Evolutionary conservation across 2,113 vertebrate genomes (phyloP), one percentile per base, ranked within the genome.

Genomic region (Syngnathoides biaculeatus): DNA sequence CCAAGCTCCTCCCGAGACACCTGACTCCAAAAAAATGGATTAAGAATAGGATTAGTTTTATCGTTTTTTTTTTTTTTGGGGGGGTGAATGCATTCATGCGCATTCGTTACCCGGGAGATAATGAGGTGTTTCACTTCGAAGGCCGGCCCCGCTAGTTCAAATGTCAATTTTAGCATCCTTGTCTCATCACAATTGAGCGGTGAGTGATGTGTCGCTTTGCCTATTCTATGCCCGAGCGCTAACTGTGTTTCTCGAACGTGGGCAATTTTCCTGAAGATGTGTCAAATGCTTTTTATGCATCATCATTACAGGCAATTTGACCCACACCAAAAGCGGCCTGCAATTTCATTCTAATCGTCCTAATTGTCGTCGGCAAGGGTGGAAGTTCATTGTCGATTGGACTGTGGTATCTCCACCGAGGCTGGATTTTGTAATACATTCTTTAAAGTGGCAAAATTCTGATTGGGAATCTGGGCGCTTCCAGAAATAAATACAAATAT

Each of bases 241-340:
- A 42, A 39, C 61, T 57, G 43, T 84, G 77, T 87, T 81, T 78
- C 75, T 77, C 71, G 79, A 70, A 82, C 57, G 65, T 73, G 50
- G 48, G 69, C 63, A 67, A 72, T 81, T 77, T 66, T 71, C 63
- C 65, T 69, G 67, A 69, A 59, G 69, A 80, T 65, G 75, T 84
- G 82, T 87, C 78, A 84, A 86, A 69, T 83, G 78, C 63, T 27
- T 30, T 30, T 2, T 10, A 22, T 40, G 76, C 64, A 52, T 68
- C 71, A 38, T 82, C 77, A 84, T 86, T 83, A 85, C 63, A 84
- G 80, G 82, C 83, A 88, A 90, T 92, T 90, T 89, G 61, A 62
- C 45, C 57, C 42, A 86, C 79, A 30, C 14, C 26, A 15, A 30
- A 57, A 17, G 13, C 15, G 26, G 8, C 30, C 55, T 71, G 65